Evolutionary conservation across 2,797 vertebrate genomes (phyloP).

Genomic region (Pristis pectinata): DNA sequence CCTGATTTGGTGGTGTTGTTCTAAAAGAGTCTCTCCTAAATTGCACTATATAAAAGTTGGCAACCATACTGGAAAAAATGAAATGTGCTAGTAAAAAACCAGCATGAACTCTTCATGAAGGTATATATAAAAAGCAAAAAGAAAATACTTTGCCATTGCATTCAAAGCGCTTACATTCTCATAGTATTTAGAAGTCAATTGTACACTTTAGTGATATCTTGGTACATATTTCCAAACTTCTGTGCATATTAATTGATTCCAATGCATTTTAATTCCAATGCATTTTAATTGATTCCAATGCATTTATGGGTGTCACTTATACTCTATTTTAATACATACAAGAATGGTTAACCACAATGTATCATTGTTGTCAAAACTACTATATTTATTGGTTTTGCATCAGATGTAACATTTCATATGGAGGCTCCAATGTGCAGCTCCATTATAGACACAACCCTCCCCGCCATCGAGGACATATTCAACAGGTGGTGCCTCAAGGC

Average conservation of each 20-base stretch:
- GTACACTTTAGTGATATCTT: background rate
- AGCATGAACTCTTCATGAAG: background rate
- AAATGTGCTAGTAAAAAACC: background rate
- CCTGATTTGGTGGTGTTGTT: background rate
- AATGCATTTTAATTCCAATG: background rate
- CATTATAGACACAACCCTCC: too few species aligned
- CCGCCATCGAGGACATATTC: too few species aligned
- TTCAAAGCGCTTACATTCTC: background rate
- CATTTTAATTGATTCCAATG: background rate
- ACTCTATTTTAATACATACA: background rate
- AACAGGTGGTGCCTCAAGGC: too few species aligned
- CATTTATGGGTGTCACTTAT: background rate
- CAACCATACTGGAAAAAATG: background rate
- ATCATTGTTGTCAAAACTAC: background rate
- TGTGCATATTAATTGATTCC: background rate
- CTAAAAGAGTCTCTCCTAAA: constrained; percentile 6
- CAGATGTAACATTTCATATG: background rate
- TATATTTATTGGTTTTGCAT: background rate
- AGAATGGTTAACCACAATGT: background rate
- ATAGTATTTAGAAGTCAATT: background rate
- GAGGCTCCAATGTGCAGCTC: too few species aligned
- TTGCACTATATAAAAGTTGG: background rate
- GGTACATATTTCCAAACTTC: background rate
- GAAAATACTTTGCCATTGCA: background rate
- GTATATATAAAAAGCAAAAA: background rate